phyloP scores from a whole-genome alignment of 2,113 vertebrate genomes.

The Deroptyus accipitrinus region DNA sequence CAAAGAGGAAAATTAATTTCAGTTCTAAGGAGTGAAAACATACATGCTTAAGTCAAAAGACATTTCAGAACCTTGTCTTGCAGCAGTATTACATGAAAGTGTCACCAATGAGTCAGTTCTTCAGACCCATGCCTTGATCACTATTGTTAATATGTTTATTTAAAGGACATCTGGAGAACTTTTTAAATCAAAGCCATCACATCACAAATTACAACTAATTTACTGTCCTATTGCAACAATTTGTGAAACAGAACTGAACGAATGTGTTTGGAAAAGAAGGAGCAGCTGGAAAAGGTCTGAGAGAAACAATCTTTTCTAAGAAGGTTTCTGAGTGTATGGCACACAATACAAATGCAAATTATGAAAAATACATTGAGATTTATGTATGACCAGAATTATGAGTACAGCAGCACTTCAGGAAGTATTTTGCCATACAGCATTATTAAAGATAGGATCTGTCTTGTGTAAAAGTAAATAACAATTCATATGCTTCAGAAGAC shows the following conservation, averaged over 20 bases:
- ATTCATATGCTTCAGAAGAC: background rate
- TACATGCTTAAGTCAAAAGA: background rate
- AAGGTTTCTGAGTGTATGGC: background rate
- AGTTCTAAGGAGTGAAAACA: background rate
- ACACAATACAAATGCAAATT: background rate
- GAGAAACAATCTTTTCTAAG: background rate
- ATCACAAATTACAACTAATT: background rate
- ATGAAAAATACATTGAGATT: background rate
- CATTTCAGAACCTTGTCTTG: background rate
- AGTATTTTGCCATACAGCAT: background rate
- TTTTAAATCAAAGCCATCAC: background rate
- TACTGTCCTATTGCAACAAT: background rate
- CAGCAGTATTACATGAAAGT: background rate
- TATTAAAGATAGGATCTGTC: background rate
- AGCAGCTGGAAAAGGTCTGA: background rate
- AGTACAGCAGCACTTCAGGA: background rate
- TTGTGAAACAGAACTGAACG: background rate
- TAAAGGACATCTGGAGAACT: background rate
- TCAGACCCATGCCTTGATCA: background rate
- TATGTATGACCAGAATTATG: background rate
- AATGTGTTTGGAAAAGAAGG: background rate
- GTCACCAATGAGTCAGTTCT: background rate
- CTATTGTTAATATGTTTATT: background rate
- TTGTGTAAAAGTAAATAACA: background rate
- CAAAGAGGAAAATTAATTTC: background rate